Evolutionary conservation across 1,140 invertebrate species (phyloP).

Genomic region (Oryctes rhinoceros): DNA sequence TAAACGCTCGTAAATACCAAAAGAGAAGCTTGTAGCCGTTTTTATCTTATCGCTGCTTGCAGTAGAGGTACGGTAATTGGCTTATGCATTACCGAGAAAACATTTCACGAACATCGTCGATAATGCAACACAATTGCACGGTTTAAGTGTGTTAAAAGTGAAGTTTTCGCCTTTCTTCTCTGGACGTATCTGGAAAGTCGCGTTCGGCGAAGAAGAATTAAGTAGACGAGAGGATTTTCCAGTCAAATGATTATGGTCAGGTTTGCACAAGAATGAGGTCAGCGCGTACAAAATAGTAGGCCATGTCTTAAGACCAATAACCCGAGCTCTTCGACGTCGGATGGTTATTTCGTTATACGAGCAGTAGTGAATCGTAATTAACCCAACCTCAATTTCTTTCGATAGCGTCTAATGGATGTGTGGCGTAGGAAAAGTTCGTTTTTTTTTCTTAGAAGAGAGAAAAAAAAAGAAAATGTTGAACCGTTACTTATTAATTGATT

Average conservation of each 20-base stretch:
- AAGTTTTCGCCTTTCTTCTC: constrained; percentile 13
- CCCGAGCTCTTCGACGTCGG: constrained; percentile 10
- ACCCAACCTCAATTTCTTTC: constrained; percentile 22
- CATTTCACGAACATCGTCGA: not conserved
- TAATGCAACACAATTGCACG: too few relatives aligned
- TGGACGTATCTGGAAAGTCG: constrained; percentile 29
- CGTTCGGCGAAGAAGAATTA: not conserved
- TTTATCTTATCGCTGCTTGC: not conserved
- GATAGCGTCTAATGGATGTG: not conserved
- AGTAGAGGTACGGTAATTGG: not conserved
- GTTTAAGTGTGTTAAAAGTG: constrained; percentile 27
- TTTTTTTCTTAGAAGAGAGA: not conserved
- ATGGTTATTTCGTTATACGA: not conserved
- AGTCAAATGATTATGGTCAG: constrained; percentile 26
- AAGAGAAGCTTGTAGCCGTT: not conserved
- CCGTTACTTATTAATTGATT: too few relatives aligned
- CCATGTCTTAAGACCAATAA: constrained; percentile 34
- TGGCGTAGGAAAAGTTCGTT: not conserved
- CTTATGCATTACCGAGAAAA: not conserved
- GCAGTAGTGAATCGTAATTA: constrained; percentile 24
- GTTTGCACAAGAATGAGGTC: constrained; percentile 33
- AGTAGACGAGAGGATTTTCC: not conserved
- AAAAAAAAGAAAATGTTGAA: constrained; percentile 6
- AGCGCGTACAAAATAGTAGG: constrained; percentile 25
- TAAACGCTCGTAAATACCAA: not conserved